Base-by-base conservation (phyloP, 2,888 invertebrate species). In the Encarsia formosa region DNA sequence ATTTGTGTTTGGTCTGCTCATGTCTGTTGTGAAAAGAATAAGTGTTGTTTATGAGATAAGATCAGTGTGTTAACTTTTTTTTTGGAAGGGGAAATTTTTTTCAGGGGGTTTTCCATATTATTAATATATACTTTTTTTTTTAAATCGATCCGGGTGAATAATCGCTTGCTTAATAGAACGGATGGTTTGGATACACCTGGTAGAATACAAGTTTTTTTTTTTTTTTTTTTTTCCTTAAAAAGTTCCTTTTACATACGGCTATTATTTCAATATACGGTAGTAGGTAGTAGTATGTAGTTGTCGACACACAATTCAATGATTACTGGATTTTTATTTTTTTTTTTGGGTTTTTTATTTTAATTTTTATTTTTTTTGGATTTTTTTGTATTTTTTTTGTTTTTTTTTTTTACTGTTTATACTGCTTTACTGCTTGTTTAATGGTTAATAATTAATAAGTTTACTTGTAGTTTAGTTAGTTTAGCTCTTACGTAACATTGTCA, bases 241-340 rank as follows among this genome's bases (percentile, higher is more conserved):
- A n/a, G n/a, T n/a, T 68, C 65, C 66, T 71, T 73, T 72, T 71
- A 73, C 71, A 73, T 73, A 73, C 72, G 73, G 72, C 73, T 73
- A 73, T 73, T 73, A 73, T 67, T 73, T 73, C 71, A 68, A 73
- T 73, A 73, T 73, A 73, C 68, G 72, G 72, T 73, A n/a, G n/a
- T n/a, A 70, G 73, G 73, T 73, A 72, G 67, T 73, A 73, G 73
- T 73, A 73, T 73, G 73, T 73, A 73, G 73, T 73, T 73, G 73
- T 73, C 73, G 73, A 73, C 73, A 73, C 73, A 73, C 73, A 73
- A 73, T 73, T 73, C 71, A 73, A 73, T 73, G 73, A 67, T 73
- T 73, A 73, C 68, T 71, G 70, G 71, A 68, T 66, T 62, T 56
- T 63, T 59, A 54, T 58, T 57, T 57, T 72, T 68, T n/a, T n/a